These are phyloP conservation scores for Drosophila virilis DNA, from an alignment of 1,140 invertebrate species.

Conservation along the genomic window DNA sequence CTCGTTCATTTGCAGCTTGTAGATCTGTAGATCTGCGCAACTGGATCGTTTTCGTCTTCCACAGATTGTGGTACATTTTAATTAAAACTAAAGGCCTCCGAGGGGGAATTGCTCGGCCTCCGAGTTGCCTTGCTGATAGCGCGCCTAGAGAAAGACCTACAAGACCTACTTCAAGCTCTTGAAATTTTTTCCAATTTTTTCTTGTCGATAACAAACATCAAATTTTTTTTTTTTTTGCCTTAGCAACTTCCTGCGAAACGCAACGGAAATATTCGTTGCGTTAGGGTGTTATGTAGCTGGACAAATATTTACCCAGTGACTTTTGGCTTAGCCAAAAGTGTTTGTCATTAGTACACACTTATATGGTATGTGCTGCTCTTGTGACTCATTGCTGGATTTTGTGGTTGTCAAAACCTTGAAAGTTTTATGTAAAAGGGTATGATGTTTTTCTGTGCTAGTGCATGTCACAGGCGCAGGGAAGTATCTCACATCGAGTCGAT, in stretches of 20 bases:
- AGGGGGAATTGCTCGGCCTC: neutral
- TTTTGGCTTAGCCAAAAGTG: constrained; percentile 10
- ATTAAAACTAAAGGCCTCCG: constrained; percentile 34
- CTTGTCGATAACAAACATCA: constrained; percentile 16
- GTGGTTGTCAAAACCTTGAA: too few relatives aligned
- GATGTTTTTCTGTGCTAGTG: too few relatives aligned
- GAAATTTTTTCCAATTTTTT: neutral
- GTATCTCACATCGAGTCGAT: too few relatives aligned
- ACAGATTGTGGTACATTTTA: constrained; percentile 44
- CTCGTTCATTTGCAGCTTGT: constrained; percentile 23
- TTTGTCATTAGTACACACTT: constrained; percentile 36
- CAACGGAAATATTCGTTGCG: constrained; percentile 44
- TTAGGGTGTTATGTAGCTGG: constrained; percentile 28
- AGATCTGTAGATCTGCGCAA: constrained; percentile 16
- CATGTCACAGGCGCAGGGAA: too few relatives aligned
- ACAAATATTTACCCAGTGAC: constrained; percentile 40
- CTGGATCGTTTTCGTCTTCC: constrained; percentile 12
- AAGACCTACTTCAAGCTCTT: neutral
- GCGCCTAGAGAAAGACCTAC: neutral
- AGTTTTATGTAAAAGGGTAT: too few relatives aligned
- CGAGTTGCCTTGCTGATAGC: constrained; percentile 21
- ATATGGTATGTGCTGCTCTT: constrained; percentile 12
- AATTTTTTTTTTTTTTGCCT: constrained; percentile 2
- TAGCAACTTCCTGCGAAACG: constrained; percentile 49
- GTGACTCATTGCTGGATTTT: constrained; percentile 22